Evolutionary conservation across 2,888 invertebrate species (phyloP), one percentile per base, ranked within the genome.

Genomic region (Autographa gamma): DNA sequence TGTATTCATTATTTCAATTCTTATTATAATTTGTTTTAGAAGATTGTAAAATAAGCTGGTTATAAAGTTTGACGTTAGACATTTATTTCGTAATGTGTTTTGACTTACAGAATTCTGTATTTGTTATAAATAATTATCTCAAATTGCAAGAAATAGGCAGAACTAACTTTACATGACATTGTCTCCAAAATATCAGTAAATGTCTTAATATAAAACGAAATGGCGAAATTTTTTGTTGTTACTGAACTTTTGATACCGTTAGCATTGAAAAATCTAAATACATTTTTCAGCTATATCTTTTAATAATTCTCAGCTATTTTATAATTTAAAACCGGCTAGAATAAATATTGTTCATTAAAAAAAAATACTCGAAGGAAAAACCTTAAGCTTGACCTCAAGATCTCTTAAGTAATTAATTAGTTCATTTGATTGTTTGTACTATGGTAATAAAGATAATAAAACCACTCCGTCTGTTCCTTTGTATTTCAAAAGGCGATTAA

Each of bases 1-100:
- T 73, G 63, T 73, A 80, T 81, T 69, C 71, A 79, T 81, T 71
- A 71, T 70, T 73, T 63, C 18, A 18, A 4, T 54, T 32, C 14
- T 63, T 58, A 43, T 66, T 58, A 43, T 66, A 72, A 69, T 60
- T 72, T 79, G 73, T 63, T 66, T 31, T 9, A 43, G 7, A 32
- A 63, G 60, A 73, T 73, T 63, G 56, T 69, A n/a, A 63, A 66
- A 25, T 13, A 19, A 56, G 54, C 19, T 14, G n/a, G n/a, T 48
- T 48, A 7, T 48, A 56, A 13, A 19, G 18, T 19, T 56, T 56
- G 54, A 60, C 64, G 38, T 48, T 7, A 4, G n/a, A 48, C n/a
- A 48, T 48, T 43, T 43, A 43, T 43, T 43, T 16, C 14, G 16
- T 43, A 43, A 43, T 43, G 6, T 16, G 5, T 43, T 43, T 43